Conservation (phyloP, 1,140 invertebrate genomes). For the Micrasema longulum region DNA sequence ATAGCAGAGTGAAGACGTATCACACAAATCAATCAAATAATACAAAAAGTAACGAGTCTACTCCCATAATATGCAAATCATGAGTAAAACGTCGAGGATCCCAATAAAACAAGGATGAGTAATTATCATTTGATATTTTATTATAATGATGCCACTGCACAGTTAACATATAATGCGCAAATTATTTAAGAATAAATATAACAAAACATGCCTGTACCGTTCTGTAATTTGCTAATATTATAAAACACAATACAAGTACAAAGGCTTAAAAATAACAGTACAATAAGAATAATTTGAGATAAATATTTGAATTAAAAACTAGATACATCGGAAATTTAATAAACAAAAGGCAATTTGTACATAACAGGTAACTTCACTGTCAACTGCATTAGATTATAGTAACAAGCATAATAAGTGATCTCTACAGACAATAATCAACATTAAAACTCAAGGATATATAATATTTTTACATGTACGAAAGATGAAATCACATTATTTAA, state of each 20-base stretch:
- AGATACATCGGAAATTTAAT: conserved; percentile 11
- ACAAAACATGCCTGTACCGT: conserved; percentile 31
- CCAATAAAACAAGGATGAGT: too few species aligned
- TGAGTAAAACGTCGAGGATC: too few species aligned
- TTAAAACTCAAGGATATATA: too few species aligned
- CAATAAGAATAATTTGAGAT: conserved; percentile 28
- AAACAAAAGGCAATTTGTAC: conserved; percentile 45
- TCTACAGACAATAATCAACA: conserved; percentile 13
- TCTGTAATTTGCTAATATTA: conserved; percentile 21
- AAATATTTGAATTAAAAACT: conserved; percentile 35
- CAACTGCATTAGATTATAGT: background rate
- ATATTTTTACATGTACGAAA: background rate
- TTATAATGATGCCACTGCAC: conserved; percentile 39
- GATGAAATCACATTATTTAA: conserved; percentile 32
- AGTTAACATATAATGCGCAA: conserved; percentile 45
- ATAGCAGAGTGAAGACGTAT: too few species aligned
- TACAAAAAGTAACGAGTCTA: too few species aligned
- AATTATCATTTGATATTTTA: conserved; percentile 44
- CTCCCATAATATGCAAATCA: too few species aligned
- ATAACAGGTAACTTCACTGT: conserved; percentile 34
- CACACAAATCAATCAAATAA: too few species aligned
- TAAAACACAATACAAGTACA: conserved; percentile 32
- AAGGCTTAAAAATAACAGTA: conserved; percentile 38
- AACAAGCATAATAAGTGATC: too few species aligned
- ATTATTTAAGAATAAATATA: conserved; percentile 44